Evolutionary conservation across 1,140 invertebrate genomes (phyloP).

Genomic region (Plectus sambesii): DNA sequence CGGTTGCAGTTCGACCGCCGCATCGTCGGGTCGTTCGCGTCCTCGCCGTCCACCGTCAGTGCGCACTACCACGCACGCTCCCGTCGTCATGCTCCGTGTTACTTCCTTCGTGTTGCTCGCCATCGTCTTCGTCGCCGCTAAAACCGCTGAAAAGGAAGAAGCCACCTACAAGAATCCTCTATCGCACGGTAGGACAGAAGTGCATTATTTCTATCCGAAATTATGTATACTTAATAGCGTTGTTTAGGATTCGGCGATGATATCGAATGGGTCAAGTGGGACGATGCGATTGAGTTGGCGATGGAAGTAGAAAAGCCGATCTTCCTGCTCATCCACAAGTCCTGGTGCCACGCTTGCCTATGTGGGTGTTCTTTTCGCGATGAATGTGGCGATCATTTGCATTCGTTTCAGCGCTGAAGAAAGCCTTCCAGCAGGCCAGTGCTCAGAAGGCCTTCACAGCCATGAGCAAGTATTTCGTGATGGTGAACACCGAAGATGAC

Average conservation of each 20-base stretch:
- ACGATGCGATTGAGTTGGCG: constrained; percentile 41
- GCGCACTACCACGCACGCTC: no score
- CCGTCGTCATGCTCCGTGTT: no score
- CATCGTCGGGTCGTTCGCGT: no score
- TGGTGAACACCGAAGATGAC: constrained; percentile 45
- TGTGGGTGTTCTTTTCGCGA: constrained; percentile 22
- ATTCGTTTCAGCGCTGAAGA: constrained; percentile 37
- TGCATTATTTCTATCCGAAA: no score
- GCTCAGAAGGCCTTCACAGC: constrained; percentile 44
- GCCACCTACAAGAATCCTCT: no score
- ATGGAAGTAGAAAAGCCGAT: constrained; percentile 42
- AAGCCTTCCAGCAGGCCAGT: constrained; percentile 45
- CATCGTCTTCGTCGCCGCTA: no score
- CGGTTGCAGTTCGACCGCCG: no score
- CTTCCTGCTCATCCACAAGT: constrained; percentile 43
- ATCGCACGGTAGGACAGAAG: no score
- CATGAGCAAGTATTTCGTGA: constrained; percentile 41
- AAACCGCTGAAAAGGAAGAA: no score
- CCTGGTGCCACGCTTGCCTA: constrained; percentile 45
- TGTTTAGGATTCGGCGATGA: constrained; percentile 44
- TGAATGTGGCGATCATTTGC: neutral
- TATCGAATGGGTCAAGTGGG: constrained; percentile 44
- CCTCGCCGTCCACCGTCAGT: no score
- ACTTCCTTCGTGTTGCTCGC: no score
- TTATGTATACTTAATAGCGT: no score